Conservation (phyloP, 2,113 vertebrate species). For the Poeciliopsis prolifica region DNA sequence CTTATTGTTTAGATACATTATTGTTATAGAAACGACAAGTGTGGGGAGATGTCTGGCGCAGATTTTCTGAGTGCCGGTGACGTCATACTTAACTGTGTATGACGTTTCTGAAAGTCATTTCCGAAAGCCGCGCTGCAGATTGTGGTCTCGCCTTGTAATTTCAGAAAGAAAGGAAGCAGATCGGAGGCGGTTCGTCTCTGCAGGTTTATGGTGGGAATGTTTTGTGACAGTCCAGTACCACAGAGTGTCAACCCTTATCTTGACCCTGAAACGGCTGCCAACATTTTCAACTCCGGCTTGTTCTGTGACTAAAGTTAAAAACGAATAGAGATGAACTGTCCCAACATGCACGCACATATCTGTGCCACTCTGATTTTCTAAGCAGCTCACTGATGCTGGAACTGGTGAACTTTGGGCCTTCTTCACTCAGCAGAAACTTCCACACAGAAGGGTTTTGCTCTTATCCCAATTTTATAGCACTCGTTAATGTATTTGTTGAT, state of each 20-base stretch:
- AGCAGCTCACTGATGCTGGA: neutral
- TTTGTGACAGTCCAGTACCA: too few species aligned
- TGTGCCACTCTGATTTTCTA: neutral
- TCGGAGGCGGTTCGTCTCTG: neutral
- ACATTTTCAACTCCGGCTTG: neutral
- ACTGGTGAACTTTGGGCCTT: neutral
- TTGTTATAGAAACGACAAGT: too few species aligned
- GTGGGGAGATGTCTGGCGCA: too few species aligned
- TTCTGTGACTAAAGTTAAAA: neutral
- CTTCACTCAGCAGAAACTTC: neutral
- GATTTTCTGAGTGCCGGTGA: too few species aligned
- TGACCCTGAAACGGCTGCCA: neutral
- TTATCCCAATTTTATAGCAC: neutral
- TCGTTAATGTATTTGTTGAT: neutral
- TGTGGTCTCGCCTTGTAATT: neutral
- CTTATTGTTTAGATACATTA: too few species aligned
- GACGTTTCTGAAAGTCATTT: too few species aligned
- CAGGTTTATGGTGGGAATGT: neutral
- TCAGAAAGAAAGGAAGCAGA: neutral
- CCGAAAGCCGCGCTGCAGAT: too few species aligned
- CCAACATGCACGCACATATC: too few species aligned
- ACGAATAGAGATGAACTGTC: neutral
- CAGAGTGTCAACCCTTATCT: neutral
- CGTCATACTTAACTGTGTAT: too few species aligned
- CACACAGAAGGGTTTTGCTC: neutral